Percentiles rank a stretch among this genome's conserved stretches.
phyloP scores from a whole-genome alignment of 2,113 vertebrate genomes.

The Carlito syrichta region DNA sequence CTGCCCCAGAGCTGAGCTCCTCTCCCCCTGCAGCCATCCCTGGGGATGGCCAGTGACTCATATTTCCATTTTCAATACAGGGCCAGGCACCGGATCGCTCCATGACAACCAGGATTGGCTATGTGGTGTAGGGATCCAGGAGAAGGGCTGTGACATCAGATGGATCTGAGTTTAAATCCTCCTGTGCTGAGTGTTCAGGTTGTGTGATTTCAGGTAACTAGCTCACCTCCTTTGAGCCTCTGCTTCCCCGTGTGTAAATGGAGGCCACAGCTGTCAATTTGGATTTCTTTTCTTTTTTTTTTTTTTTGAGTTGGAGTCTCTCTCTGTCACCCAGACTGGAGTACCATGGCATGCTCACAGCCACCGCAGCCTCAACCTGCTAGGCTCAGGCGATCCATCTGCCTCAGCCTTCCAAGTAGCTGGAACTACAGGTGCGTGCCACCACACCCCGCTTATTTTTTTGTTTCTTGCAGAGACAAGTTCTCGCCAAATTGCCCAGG shows the following conservation, averaged over 20 bases:
- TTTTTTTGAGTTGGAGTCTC: too few species aligned
- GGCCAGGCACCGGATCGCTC: constrained; percentile 35
- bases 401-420: too few species aligned
- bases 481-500: too few species aligned
- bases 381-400: too few species aligned
- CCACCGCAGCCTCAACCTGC: too few species aligned
- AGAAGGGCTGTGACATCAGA: background rate
- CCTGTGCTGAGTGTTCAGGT: background rate
- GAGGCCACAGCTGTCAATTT: background rate
- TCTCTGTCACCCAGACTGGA: too few species aligned
- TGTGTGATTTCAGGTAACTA: background rate
- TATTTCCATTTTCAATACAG: constrained; percentile 24
- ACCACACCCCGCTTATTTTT: too few species aligned
- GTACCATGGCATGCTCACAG: too few species aligned
- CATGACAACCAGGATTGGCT: background rate
- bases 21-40: background rate
- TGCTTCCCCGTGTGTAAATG: background rate
- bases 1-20: constrained; percentile 41
- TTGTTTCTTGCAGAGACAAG: too few species aligned
- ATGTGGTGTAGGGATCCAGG: background rate
- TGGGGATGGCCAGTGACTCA: constrained; percentile 54
- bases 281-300: background rate
- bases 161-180: constrained; percentile 21
- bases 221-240: background rate
- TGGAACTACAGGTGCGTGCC: too few species aligned